These are phyloP conservation scores for Corythornis cristatus DNA, from an alignment of 2,113 vertebrate species.

Conservation along the genomic window DNA sequence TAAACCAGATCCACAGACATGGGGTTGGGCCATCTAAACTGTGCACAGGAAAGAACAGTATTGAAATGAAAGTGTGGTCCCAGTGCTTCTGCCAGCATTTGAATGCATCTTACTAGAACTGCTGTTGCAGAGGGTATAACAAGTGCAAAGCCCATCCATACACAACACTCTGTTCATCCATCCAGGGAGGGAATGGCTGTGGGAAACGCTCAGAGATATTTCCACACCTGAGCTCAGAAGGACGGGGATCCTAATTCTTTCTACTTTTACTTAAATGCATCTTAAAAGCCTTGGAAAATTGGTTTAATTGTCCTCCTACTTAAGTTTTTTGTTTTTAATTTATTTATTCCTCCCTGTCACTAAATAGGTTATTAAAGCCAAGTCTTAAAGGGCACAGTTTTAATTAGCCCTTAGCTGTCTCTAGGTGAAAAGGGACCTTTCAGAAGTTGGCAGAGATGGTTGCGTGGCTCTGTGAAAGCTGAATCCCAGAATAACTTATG, in stretches of 20 bases:
- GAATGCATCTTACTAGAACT: background rate
- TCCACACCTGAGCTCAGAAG: background rate
- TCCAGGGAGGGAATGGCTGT: background rate
- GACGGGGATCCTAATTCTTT: background rate
- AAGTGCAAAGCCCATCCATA: background rate
- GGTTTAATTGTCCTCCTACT: background rate
- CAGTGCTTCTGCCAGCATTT: background rate
- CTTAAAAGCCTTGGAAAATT: background rate
- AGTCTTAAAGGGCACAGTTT: background rate
- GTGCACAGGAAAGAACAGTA: background rate
- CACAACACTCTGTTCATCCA: background rate
- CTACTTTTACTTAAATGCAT: background rate
- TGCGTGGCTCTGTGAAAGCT: background rate
- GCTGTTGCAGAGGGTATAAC: background rate
- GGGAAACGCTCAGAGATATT: background rate
- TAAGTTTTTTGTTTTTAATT: background rate
- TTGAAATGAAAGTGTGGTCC: background rate
- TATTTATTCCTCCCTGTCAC: background rate
- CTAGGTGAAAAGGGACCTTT: background rate
- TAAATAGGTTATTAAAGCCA: conserved; percentile 22
- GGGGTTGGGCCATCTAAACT: background rate
- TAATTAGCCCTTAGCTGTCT: conserved; percentile 12
- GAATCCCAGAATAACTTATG: background rate
- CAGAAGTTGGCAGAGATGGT: background rate
- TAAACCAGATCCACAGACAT: background rate